Conservation (phyloP, 2,797 vertebrate species). For the Sebastes steindachneri region DNA sequence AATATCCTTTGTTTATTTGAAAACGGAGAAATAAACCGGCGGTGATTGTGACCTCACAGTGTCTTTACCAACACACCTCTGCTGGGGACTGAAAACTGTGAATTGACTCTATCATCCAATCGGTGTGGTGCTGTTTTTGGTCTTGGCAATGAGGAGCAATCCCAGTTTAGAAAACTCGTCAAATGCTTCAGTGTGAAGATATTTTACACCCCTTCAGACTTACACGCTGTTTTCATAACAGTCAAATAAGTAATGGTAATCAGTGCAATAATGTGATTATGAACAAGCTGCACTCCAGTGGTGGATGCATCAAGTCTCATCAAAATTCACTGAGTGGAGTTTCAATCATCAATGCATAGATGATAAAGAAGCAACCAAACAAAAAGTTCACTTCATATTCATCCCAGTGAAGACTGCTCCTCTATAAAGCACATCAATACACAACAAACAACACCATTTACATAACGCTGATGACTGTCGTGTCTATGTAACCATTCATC, state of each 20-base stretch:
- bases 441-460: background rate
- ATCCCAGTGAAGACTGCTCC: background rate
- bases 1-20: background rate
- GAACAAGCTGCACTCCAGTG: background rate
- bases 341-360: background rate
- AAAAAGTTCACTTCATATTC: background rate
- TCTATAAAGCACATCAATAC: background rate
- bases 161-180: background rate
- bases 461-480: background rate
- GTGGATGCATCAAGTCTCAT: background rate
- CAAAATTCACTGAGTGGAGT: background rate
- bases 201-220: background rate
- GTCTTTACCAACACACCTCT: background rate
- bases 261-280: background rate
- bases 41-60: background rate
- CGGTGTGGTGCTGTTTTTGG: background rate
- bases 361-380: background rate
- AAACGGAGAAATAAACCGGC: background rate
- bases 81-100: constrained; percentile 6
- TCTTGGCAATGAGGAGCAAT: background rate
- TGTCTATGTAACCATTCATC: background rate
- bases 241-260: background rate
- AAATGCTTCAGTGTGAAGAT: background rate
- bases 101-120: background rate
- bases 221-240: background rate